These are phyloP conservation scores for Microctenopoma steveboyesi DNA, from an alignment of 2,797 vertebrate genomes.

Conservation along the genomic window DNA sequence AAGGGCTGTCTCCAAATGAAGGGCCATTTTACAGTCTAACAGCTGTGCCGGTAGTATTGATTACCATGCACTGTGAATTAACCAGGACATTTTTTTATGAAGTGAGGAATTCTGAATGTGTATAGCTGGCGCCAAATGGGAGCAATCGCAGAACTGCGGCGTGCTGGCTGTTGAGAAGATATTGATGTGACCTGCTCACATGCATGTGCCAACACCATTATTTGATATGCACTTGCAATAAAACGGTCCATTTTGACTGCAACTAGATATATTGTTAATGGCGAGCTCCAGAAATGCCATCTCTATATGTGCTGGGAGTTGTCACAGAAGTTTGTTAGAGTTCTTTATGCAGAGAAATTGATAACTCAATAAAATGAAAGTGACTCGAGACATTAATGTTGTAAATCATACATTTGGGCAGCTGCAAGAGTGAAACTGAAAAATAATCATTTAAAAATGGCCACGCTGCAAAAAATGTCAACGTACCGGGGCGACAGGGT, in stretches of 20 bases:
- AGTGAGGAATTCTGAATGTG: constrained; percentile 81
- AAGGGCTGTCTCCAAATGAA: constrained; percentile 62
- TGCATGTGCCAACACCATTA: constrained; percentile 66
- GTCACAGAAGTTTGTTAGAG: constrained; percentile 68
- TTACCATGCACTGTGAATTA: constrained; percentile 73
- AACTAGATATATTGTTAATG: constrained; percentile 85
- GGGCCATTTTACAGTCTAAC: constrained; percentile 74
- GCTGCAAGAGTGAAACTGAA: constrained; percentile 69
- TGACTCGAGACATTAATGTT: constrained; percentile 67
- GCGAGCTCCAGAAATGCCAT: constrained; percentile 65
- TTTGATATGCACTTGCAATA: constrained; percentile 76
- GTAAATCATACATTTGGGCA: constrained; percentile 77
- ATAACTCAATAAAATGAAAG: constrained; percentile 75
- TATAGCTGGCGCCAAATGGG: constrained; percentile 72
- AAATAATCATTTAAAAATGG: constrained; percentile 66
- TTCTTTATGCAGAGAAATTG: constrained; percentile 72
- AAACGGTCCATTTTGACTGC: constrained; percentile 69
- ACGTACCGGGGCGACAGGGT: neutral
- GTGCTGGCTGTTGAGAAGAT: constrained; percentile 41
- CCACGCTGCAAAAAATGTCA: constrained; percentile 55
- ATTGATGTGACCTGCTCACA: constrained; percentile 56
- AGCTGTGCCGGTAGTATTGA: constrained; percentile 84
- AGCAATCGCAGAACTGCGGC: constrained; percentile 38
- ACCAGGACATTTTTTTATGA: constrained; percentile 69
- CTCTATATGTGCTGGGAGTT: constrained; percentile 57